These are phyloP conservation scores for Encarsia formosa DNA, from an alignment of 2,888 invertebrate species.

Conservation along the genomic window DNA sequence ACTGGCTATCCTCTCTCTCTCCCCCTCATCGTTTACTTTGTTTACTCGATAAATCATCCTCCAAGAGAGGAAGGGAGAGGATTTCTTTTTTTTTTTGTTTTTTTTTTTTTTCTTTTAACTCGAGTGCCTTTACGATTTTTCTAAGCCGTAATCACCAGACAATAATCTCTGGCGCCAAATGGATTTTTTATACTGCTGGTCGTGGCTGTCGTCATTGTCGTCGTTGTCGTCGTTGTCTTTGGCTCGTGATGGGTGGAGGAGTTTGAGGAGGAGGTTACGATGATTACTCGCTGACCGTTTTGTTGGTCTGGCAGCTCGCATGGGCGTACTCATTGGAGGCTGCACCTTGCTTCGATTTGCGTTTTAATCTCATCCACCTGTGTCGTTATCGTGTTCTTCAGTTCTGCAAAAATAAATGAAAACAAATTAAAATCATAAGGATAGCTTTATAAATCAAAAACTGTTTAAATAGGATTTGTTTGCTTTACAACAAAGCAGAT, in stretches of 20 bases:
- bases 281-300: constrained; percentile 12
- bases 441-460: too few relatives aligned
- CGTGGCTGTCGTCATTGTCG: constrained; percentile 12
- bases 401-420: constrained; percentile 75
- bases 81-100: neutral
- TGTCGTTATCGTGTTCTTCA: constrained; percentile 95
- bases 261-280: too few relatives aligned
- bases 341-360: constrained; percentile 94
- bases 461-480: too few relatives aligned
- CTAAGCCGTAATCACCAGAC: too few relatives aligned
- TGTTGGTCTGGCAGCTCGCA: constrained; percentile 6
- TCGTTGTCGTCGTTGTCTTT: constrained; percentile 20
- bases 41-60: constrained; percentile 15
- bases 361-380: constrained; percentile 95
- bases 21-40: too few relatives aligned
- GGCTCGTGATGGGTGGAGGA: constrained; percentile 16
- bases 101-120: neutral
- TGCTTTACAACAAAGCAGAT: too few relatives aligned
- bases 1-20: neutral
- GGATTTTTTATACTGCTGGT: constrained; percentile 11
- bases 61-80: neutral
- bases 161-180: too few relatives aligned
- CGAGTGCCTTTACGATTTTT: neutral
- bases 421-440: too few relatives aligned
- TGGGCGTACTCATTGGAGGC: constrained; percentile 77